These are phyloP conservation scores for Pararge aegeria DNA, from an alignment of 1,140 invertebrate genomes.

Conservation along the genomic window DNA sequence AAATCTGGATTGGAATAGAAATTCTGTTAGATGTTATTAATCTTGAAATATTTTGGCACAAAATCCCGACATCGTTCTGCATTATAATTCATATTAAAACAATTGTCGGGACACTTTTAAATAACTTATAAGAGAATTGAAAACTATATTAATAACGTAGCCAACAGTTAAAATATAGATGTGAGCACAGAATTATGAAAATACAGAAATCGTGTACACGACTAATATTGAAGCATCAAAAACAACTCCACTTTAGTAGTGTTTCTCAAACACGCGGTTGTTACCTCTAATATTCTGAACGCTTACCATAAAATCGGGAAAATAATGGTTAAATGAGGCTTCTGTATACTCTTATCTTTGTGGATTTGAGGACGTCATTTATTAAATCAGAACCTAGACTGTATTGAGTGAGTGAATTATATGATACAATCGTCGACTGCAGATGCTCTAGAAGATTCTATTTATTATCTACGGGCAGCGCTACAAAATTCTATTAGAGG, in stretches of 20 bases:
- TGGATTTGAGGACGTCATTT: conserved; percentile 32
- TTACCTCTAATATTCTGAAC: too few species aligned
- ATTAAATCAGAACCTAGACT: conserved; percentile 23
- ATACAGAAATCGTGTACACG: too few species aligned
- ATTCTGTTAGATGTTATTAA: conserved; percentile 21
- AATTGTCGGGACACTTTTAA: conserved; percentile 35
- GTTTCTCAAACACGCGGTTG: too few species aligned
- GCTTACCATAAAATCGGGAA: too few species aligned
- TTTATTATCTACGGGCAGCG: background rate
- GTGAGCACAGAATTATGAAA: conserved; percentile 8
- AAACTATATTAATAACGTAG: too few species aligned
- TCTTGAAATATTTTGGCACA: conserved; percentile 41
- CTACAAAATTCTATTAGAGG: background rate
- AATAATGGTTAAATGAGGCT: too few species aligned
- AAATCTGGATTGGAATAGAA: conserved; percentile 6
- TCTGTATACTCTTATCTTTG: too few species aligned
- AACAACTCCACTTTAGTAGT: too few species aligned
- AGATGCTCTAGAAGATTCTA: conserved; percentile 2
- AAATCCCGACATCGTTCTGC: conserved; percentile 32
- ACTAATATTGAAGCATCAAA: too few species aligned
- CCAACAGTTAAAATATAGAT: too few species aligned
- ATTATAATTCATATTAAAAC: conserved; percentile 42
- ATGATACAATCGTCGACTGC: conserved; percentile 8
- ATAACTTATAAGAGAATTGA: background rate
- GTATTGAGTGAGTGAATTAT: conserved; percentile 11